A percentile compares a stretch with the other conserved stretches of the same genome.
phyloP scores from a whole-genome alignment of 92 coral and sea anemone genomes.

The Phenganax stokvisi region DNA sequence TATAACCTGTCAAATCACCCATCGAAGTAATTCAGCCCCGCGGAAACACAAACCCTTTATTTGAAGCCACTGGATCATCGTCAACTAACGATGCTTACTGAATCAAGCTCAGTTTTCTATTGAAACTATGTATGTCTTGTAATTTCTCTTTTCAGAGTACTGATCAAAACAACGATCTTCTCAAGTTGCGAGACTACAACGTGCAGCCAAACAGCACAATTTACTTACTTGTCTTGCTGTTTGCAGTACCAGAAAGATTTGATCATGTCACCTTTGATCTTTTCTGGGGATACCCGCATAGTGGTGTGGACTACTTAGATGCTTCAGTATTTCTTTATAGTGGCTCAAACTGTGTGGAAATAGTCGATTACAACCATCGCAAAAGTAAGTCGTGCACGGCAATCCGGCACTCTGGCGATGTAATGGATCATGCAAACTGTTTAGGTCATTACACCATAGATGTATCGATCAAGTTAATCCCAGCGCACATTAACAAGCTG shows the following conservation, averaged over 20 bases:
- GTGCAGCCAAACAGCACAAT: slow-evolving; percentile 63
- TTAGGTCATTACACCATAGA: slow-evolving; percentile 69
- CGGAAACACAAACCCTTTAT: too few species aligned
- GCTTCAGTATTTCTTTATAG: slow-evolving; percentile 77
- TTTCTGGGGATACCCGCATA: slow-evolving; percentile 74
- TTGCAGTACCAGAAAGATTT: slow-evolving; percentile 61
- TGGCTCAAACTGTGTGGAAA: slow-evolving; percentile 43
- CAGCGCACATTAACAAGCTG: slow-evolving; percentile 53
- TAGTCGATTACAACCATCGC: slow-evolving; percentile 41
- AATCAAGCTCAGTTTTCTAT: too few species aligned
- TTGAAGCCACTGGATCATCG: too few species aligned
- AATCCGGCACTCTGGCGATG: slow-evolving; percentile 72
- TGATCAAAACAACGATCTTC: slow-evolving; percentile 1
- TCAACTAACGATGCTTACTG: too few species aligned
- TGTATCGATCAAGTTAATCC: slow-evolving; percentile 58
- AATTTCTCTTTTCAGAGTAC: neutral
- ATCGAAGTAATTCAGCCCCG: too few species aligned
- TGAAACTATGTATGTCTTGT: too few species aligned
- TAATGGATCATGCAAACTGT: slow-evolving; percentile 44
- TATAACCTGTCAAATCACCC: too few species aligned
- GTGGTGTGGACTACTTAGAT: slow-evolving; percentile 54
- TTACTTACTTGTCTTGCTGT: slow-evolving; percentile 68
- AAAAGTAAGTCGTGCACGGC: slow-evolving; percentile 38
- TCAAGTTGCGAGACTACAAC: slow-evolving; percentile 58
- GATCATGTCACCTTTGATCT: slow-evolving; percentile 77